Evolutionary conservation across 2,888 invertebrate species (phyloP).

Genomic region (Halictus ligatus): DNA sequence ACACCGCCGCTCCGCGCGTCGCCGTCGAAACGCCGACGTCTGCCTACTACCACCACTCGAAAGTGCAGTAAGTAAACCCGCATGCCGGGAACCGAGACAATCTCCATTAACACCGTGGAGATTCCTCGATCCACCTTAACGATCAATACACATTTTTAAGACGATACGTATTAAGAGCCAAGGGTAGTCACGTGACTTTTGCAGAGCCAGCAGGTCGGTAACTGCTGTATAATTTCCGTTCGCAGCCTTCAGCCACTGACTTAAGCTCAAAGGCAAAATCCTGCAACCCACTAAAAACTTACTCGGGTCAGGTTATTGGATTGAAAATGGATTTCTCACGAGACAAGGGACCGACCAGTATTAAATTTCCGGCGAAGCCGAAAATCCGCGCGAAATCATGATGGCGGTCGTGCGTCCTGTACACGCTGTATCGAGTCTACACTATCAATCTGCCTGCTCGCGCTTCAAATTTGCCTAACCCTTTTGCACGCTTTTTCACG

Average conservation of each 20-base stretch:
- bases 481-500: background rate
- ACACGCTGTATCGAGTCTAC: background rate
- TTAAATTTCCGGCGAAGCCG: constrained; percentile 3
- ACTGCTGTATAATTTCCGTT: no score
- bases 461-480: background rate
- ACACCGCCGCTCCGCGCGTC: constrained; percentile 26
- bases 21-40: constrained; percentile 35
- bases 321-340: constrained; percentile 11
- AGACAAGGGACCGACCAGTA: background rate
- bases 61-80: constrained; percentile 35
- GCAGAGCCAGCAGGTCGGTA: no score
- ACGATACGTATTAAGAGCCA: no score
- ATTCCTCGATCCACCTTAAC: no score
- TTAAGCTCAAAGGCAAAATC: no score
- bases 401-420: background rate
- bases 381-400: constrained; percentile 10
- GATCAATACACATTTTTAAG: no score
- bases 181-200: no score
- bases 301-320: background rate
- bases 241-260: no score
- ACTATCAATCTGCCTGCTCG: background rate
- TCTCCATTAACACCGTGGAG: no score
- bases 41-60: constrained; percentile 48
- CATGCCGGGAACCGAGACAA: background rate
- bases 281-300: no score